Evolutionary conservation across 2,888 invertebrate species (phyloP).

Genomic region (Eupelmus urozonus): DNA sequence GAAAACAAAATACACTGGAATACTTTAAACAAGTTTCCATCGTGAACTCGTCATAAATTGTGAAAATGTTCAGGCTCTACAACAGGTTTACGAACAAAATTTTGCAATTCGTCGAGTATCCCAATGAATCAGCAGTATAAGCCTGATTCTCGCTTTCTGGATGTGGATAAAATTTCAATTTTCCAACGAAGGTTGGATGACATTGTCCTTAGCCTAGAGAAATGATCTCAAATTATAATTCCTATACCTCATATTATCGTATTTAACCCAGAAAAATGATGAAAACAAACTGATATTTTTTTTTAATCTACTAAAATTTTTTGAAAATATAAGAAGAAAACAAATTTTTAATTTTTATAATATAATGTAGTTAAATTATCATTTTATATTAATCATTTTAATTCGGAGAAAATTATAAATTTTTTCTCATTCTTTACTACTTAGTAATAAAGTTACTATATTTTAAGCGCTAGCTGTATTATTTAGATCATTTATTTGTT

Average conservation of each 20-base stretch:
- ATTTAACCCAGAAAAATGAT: background rate
- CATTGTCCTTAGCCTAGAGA: slow-evolving; percentile 40
- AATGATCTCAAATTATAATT: slow-evolving; percentile 33
- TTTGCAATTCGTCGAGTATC: slow-evolving; percentile 41
- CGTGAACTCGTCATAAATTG: slow-evolving; percentile 12
- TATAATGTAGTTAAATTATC: too few relatives aligned
- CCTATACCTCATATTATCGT: background rate
- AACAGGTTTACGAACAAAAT: slow-evolving; percentile 42
- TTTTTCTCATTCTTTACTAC: too few relatives aligned
- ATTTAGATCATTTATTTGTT: too few relatives aligned
- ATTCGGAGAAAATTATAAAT: too few relatives aligned
- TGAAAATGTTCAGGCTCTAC: background rate
- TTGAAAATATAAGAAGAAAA: background rate
- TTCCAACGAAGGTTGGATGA: slow-evolving; percentile 40
- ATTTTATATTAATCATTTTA: too few relatives aligned
- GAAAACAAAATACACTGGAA: background rate
- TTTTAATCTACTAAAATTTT: background rate
- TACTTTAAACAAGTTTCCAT: slow-evolving; percentile 14
- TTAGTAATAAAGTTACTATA: too few relatives aligned
- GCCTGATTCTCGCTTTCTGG: slow-evolving; percentile 31
- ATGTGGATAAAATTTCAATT: slow-evolving; percentile 52
- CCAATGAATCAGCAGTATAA: slow-evolving; percentile 38
- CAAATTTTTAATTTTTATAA: too few relatives aligned
- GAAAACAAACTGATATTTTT: background rate
- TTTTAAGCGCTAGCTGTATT: too few relatives aligned